phyloP scores from a whole-genome alignment of 2,888 invertebrate genomes.

The Neoaliturus tenellus region DNA sequence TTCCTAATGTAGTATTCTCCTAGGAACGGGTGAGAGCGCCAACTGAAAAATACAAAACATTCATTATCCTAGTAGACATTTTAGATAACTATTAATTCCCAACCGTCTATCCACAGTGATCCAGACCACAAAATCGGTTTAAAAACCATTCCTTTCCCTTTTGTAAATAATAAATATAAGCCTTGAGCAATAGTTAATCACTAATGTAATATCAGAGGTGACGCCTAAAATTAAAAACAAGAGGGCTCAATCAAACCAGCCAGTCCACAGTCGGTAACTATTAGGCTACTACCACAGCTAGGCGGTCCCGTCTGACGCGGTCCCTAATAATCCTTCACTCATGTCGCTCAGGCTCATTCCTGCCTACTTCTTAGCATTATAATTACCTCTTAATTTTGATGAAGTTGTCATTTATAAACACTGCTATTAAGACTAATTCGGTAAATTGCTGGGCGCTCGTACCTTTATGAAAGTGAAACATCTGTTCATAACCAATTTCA shows the following conservation, averaged over 20 bases:
- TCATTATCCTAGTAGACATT: no score
- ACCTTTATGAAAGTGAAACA: no score
- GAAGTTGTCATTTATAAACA: conserved; percentile 24
- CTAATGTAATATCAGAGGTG: background rate
- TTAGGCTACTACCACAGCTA: background rate
- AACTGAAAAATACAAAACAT: no score
- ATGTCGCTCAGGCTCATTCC: background rate
- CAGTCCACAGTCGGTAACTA: background rate
- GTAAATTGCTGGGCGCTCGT: background rate
- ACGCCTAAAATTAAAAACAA: background rate
- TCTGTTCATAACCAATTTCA: no score
- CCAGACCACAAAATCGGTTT: no score
- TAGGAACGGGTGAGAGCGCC: no score
- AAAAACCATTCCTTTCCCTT: no score
- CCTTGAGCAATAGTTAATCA: background rate
- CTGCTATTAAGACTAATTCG: background rate
- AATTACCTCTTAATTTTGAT: conserved; percentile 25
- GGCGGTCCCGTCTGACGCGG: background rate
- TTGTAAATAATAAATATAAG: no score
- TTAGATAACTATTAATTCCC: no score
- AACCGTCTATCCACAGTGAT: no score
- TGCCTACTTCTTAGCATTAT: background rate
- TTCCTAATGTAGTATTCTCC: no score
- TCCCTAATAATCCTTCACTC: conserved; percentile 4
- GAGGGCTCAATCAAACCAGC: background rate